Evolutionary conservation across 2,888 invertebrate genomes (phyloP).

Genomic region (Cheilosia urbana): DNA sequence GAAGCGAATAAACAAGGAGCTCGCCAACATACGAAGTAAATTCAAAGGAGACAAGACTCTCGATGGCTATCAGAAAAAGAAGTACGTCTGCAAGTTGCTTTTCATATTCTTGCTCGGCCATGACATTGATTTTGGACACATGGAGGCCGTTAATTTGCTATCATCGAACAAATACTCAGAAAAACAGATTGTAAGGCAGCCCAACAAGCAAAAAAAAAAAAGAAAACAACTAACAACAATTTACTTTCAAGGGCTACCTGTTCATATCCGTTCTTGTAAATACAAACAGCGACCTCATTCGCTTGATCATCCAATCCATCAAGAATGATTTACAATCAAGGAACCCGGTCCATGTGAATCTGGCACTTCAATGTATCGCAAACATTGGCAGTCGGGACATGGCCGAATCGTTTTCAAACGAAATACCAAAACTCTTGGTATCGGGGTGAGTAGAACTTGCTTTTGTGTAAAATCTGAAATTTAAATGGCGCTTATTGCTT

Average conservation of each 20-base stretch:
- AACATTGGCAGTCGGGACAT: slow-evolving; percentile 99
- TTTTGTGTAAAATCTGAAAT: neutral
- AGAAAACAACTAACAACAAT: neutral
- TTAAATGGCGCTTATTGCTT: slow-evolving; percentile 8
- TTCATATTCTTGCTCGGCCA: slow-evolving; percentile 99
- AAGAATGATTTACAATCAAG: slow-evolving; percentile 98
- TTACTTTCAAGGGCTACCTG: slow-evolving; percentile 93
- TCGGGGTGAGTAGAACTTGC: slow-evolving; percentile 88
- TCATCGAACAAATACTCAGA: slow-evolving; percentile 99
- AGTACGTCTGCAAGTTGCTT: slow-evolving; percentile 99
- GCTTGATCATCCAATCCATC: slow-evolving; percentile 99
- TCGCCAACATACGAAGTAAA: slow-evolving; percentile 99
- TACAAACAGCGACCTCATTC: slow-evolving; percentile 99
- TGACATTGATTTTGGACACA: slow-evolving; percentile 99
- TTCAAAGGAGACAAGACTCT: slow-evolving; percentile 99
- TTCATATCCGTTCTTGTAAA: slow-evolving; percentile 99
- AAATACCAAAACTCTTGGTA: slow-evolving; percentile 98
- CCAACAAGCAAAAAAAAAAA: no score
- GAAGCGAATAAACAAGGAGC: slow-evolving; percentile 99
- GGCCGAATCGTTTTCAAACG: slow-evolving; percentile 99
- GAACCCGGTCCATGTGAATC: slow-evolving; percentile 99
- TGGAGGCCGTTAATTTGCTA: slow-evolving; percentile 99
- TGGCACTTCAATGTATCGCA: slow-evolving; percentile 99
- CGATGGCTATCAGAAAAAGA: slow-evolving; percentile 99
- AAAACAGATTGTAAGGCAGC: slow-evolving; percentile 95